A percentile compares a stretch with the other conserved stretches of the same genome.
Evolutionary conservation across 2,888 invertebrate genomes (phyloP).

Genomic region (Zygaena filipendulae): DNA sequence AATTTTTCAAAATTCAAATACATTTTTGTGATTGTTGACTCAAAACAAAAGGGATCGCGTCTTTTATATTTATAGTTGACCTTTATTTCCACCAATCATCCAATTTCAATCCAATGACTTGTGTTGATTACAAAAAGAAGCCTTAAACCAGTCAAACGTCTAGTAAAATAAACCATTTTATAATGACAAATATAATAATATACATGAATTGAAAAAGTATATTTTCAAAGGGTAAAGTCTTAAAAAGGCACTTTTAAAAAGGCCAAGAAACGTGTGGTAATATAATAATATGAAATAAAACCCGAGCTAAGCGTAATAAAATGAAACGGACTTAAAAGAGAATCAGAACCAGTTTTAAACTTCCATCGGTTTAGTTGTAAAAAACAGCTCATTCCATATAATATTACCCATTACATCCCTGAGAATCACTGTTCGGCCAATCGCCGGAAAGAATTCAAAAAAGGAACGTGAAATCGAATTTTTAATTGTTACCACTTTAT

Average conservation of each 20-base stretch:
- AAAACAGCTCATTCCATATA: slow-evolving; percentile 63
- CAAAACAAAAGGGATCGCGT: too few relatives aligned
- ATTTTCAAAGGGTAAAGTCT: too few relatives aligned
- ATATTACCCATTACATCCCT: slow-evolving; percentile 63
- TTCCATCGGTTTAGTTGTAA: slow-evolving; percentile 61
- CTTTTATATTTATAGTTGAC: too few relatives aligned
- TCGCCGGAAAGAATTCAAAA: slow-evolving; percentile 46
- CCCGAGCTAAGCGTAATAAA: slow-evolving; percentile 51
- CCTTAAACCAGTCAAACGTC: too few relatives aligned
- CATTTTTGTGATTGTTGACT: too few relatives aligned
- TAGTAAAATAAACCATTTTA: too few relatives aligned
- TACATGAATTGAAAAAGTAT: too few relatives aligned
- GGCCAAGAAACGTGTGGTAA: slow-evolving; percentile 41
- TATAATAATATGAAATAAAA: slow-evolving; percentile 55
- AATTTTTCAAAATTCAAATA: too few relatives aligned
- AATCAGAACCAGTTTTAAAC: slow-evolving; percentile 53
- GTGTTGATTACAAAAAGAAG: too few relatives aligned
- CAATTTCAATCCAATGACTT: too few relatives aligned
- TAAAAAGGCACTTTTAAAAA: slow-evolving; percentile 18
- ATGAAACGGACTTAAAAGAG: slow-evolving; percentile 50
- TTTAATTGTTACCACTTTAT: slow-evolving; percentile 57
- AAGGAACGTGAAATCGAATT: slow-evolving; percentile 52
- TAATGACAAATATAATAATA: too few relatives aligned
- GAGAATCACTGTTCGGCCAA: slow-evolving; percentile 56
- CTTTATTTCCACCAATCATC: too few relatives aligned